Evolutionary conservation across 1,140 invertebrate genomes (phyloP), one percentile per base, ranked within the genome.

Genomic region (Drosophila kepulauana): DNA sequence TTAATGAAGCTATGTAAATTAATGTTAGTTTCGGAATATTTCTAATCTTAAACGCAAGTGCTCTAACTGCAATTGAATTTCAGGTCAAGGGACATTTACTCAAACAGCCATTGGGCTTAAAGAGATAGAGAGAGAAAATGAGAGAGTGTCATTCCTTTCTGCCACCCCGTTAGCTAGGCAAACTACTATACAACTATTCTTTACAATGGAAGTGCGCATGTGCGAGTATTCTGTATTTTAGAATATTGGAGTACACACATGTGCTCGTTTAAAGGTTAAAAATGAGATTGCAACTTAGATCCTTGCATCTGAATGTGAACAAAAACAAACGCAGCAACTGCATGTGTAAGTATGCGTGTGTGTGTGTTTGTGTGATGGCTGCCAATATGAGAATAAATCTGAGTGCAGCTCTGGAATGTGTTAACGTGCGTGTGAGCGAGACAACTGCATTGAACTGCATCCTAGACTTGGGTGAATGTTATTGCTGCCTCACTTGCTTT

Each of bases 401-500:
- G 16, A 69, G 35, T 68, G 65, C 64, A 48, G 48, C 56, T 49
- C 38, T 7, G 35, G 3, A 52, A 45, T 16, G 11, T 28, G 63
- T 15, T 16, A 69, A 33, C 28, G 71, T 62, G 13, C 7, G 62
- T 38, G 56, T 25, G 49, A 69, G 57, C 16, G 71, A 69, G 71
- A 74, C 51, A 30, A 69, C 71, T 38, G 11, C 61, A 74, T 13
- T 5, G 5, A 72, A 59, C 68, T 78, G 75, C 79, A 70, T 45
- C 58, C 66, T 75, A 78, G 15, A 15, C 62, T 54, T 68, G 56
- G n/a, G 57, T 25, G 43, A 64, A 35, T 52, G 51, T 16, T 41
- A 58, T 61, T 79, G 79, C 72, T 84, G 84, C 65, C 77, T 84
- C 76, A 67, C 65, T 87, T 76, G 72, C 15, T 79, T 87, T 86